phyloP scores from a whole-genome alignment of 2,888 invertebrate genomes.

The Drosophila anomelani region DNA sequence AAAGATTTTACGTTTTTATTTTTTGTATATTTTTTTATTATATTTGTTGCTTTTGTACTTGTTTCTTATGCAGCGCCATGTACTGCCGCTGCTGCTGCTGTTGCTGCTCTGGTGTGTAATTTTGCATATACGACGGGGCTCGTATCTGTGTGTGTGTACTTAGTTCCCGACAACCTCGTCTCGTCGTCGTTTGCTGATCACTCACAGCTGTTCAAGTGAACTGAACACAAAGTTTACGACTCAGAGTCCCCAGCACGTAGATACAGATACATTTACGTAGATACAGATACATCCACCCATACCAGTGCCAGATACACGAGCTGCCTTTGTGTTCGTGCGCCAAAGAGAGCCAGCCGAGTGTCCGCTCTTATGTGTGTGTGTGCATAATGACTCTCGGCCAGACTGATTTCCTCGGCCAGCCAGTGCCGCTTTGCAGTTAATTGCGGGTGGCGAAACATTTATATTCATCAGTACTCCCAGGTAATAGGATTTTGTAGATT shows the following conservation, averaged over 20 bases:
- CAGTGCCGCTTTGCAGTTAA: conserved; percentile 48
- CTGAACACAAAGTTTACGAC: conserved; percentile 69
- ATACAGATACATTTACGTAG: conserved; percentile 33
- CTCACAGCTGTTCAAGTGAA: conserved; percentile 76
- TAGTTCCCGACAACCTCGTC: conserved; percentile 65
- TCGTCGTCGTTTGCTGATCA: conserved; percentile 57
- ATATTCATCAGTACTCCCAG: neutral
- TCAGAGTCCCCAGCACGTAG: conserved; percentile 52
- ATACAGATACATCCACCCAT: conserved; percentile 35
- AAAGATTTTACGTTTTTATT: conserved; percentile 62
- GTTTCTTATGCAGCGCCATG: conserved; percentile 40
- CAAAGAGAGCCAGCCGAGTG: conserved; percentile 26
- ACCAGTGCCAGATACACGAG: conserved; percentile 24
- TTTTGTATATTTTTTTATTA: conserved; percentile 47
- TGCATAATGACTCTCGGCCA: conserved; percentile 44
- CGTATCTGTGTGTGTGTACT: conserved; percentile 17
- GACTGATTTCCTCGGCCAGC: conserved; percentile 23
- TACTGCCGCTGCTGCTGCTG: conserved; percentile 16
- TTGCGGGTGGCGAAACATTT: conserved; percentile 18
- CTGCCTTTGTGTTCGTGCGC: conserved; percentile 6
- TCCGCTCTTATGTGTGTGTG: conserved; percentile 22
- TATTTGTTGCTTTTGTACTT: conserved; percentile 42
- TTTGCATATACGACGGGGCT: conserved; percentile 28
- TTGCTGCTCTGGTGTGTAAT: conserved; percentile 29
- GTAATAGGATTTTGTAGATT: neutral